Evolutionary conservation across 2,113 vertebrate species (phyloP), one percentile per base, ranked within the genome.

Genomic region (Poeciliopsis occidentalis): DNA sequence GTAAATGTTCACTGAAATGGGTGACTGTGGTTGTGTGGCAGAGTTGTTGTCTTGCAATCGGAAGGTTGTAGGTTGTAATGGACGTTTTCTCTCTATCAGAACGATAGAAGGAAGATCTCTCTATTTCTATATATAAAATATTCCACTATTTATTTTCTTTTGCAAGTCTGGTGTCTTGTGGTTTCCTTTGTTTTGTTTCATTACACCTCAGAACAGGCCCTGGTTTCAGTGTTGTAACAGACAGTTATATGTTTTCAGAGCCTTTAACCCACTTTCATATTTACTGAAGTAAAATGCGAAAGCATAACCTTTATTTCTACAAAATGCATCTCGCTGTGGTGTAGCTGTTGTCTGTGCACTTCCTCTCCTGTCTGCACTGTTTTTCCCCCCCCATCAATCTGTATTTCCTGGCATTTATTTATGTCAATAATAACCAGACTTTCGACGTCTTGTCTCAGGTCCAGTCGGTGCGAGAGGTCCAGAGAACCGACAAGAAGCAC

Each of bases 401-500:
- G 19, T 19, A 3, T 31, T 12, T 17, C 24, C 1, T 69, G 31
- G 31, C 7, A 30, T 0, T 64, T 8, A 68, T 22, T 32, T 3
- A 44, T 3, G 22, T 57, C 24, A 57, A 4, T 12, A 24, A 34
- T 24, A 12, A 11, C 75, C 5, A 47, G 7, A 74, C 39, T 44
- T 3, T 79, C 26, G 44, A 10, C 13, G 3, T 66, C 5, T 69
- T n/a, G 67, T 26, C 8, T 1, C 76, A 96, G 95, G 85, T 96
- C 17, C 93, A 95, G 84, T 93, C 93, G 0, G 95, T 95, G 61
- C 81, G 91, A 47, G 90, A 94, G 73, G 73, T 94, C 34, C 84
- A 79, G 37, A 78, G 64, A 64, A 34, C 62, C 0, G 87, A 79
- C 19, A 81, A 69, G 47, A 93, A 88, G 29, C 88, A 87, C 51